phyloP scores from a whole-genome alignment of 2,888 invertebrate genomes.

The Hyles lineata region DNA sequence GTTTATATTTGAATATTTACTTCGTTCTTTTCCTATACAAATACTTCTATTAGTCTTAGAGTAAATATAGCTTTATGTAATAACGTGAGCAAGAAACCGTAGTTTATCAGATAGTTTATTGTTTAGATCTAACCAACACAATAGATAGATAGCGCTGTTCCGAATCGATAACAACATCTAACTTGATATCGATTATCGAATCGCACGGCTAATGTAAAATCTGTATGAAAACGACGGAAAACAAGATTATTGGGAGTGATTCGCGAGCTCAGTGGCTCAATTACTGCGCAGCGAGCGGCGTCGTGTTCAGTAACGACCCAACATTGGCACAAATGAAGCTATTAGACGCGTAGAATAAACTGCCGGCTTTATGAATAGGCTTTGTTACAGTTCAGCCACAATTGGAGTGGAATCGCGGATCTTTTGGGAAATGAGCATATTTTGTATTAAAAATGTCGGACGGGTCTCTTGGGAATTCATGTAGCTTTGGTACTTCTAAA shows the following conservation, averaged over 20 bases:
- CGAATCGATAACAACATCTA: neutral
- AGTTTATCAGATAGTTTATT: neutral
- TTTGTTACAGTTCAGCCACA: conserved; percentile 22
- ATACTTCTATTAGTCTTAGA: neutral
- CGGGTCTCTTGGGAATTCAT: neutral
- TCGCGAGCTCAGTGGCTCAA: conserved; percentile 27
- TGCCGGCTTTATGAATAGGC: conserved; percentile 24
- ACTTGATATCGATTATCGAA: conserved; percentile 19
- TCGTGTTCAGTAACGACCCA: conserved; percentile 38
- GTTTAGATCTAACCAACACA: too few relatives aligned
- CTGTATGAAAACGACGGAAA: conserved; percentile 27
- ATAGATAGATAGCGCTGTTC: too few relatives aligned
- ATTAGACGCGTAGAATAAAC: conserved; percentile 39
- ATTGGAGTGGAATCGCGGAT: neutral
- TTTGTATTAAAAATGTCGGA: neutral
- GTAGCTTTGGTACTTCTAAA: neutral
- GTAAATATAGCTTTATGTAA: neutral
- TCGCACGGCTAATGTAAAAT: conserved; percentile 18
- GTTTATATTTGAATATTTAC: neutral
- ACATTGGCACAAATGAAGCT: conserved; percentile 35
- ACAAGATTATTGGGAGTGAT: conserved; percentile 29
- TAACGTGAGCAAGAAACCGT: neutral
- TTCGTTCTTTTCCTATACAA: neutral
- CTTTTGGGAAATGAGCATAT: conserved; percentile 19
- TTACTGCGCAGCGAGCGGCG: conserved; percentile 28